These are phyloP conservation scores for Tachysurus vachellii DNA, from an alignment of 2,113 vertebrate genomes.

Conservation along the genomic window DNA sequence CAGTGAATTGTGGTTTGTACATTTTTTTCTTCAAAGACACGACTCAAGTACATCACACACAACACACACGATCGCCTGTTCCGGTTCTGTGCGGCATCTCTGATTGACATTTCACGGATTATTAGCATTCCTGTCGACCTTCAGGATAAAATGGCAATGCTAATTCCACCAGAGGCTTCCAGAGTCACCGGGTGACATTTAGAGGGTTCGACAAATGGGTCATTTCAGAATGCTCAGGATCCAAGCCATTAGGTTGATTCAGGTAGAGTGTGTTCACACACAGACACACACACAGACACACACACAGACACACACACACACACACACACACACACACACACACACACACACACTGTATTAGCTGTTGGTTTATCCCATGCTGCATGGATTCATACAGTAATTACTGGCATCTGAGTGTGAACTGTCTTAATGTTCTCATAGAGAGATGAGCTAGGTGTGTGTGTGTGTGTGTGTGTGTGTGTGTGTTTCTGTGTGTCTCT, in stretches of 20 bases:
- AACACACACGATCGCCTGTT: not conserved
- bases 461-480: not conserved
- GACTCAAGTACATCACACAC: not conserved
- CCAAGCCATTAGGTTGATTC: not conserved
- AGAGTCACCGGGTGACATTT: conserved; percentile 9
- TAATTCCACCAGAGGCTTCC: not conserved
- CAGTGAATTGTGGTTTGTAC: too few relatives aligned
- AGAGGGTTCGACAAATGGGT: not conserved
- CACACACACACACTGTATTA: not conserved
- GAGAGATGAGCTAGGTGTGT: not conserved
- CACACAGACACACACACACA: not conserved
- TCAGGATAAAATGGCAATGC: not conserved
- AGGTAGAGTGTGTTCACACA: not conserved
- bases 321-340: not conserved
- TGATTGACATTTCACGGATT: conserved; percentile 30
- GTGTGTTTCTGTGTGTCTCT: not conserved
- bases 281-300: too few relatives aligned
- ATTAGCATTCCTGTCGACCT: conserved; percentile 8
- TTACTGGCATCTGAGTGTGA: too few relatives aligned
- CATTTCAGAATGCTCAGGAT: not conserved
- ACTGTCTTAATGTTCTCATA: not conserved
- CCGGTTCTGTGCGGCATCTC: not conserved
- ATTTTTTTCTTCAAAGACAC: not conserved
- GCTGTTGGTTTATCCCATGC: not conserved
- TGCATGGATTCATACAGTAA: not conserved